Percentiles rank a stretch among this genome's conserved stretches.
These are phyloP conservation scores for Gymnodraco acuticeps DNA, from an alignment of 2,797 vertebrate genomes.

Conservation along the genomic window DNA sequence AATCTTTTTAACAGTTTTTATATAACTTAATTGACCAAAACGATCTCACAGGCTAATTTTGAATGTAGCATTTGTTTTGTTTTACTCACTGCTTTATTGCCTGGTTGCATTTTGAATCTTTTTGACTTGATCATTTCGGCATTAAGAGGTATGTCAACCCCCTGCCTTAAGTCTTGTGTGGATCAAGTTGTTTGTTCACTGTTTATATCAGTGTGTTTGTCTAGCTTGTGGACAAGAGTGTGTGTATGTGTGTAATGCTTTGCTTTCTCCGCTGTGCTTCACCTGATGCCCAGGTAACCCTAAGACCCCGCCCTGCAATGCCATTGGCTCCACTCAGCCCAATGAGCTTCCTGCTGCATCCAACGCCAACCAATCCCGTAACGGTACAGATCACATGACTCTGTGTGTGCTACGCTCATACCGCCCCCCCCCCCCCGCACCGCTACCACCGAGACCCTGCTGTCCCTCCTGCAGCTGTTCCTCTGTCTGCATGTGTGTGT, in stretches of 20 bases:
- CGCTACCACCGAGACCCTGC: neutral
- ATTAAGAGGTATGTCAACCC: no score
- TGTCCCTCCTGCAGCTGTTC: slow-evolving; percentile 36
- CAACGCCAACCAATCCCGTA: slow-evolving; percentile 84
- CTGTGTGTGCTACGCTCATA: slow-evolving; percentile 57
- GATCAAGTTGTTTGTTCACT: neutral
- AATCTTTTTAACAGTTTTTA: no score
- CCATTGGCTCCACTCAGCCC: slow-evolving; percentile 90
- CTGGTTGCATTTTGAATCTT: neutral
- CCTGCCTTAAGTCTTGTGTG: neutral
- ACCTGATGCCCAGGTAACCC: slow-evolving; percentile 94
- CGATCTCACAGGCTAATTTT: no score
- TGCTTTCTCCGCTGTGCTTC: slow-evolving; percentile 92
- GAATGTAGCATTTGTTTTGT: no score
- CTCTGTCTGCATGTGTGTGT: slow-evolving; percentile 50
- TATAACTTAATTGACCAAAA: no score
- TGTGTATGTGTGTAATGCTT: slow-evolving; percentile 81
- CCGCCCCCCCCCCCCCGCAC: neutral
- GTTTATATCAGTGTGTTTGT: slow-evolving; percentile 10
- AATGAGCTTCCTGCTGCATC: slow-evolving; percentile 85
- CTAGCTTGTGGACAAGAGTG: slow-evolving; percentile 17
- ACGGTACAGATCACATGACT: slow-evolving; percentile 89
- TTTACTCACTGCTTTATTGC: neutral
- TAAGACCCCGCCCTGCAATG: slow-evolving; percentile 90
- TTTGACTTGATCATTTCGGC: no score